These are phyloP conservation scores for Equus przewalskii DNA, from an alignment of 2,113 vertebrate genomes.

Conservation along the genomic window DNA sequence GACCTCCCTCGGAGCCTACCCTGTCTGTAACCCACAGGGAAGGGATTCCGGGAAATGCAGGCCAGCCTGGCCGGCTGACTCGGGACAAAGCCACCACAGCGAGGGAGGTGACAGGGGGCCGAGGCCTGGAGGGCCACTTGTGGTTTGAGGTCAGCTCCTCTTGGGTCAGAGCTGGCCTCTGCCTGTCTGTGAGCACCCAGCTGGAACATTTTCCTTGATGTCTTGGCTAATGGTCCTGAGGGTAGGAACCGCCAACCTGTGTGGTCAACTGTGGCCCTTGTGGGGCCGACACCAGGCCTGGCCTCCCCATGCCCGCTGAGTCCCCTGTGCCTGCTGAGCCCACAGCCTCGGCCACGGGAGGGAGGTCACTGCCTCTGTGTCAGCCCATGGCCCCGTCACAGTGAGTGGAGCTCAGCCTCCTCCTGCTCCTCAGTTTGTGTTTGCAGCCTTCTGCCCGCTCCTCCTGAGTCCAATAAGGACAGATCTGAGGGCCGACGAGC, in stretches of 20 bases:
- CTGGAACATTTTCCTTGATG: too few relatives aligned
- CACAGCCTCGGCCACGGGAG: not conserved
- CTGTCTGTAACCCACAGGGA: not conserved
- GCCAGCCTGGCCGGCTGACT: not conserved
- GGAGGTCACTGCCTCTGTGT: not conserved
- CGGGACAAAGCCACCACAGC: too few relatives aligned
- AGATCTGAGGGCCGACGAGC: not conserved
- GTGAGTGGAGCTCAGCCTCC: not conserved
- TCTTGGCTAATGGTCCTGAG: not conserved
- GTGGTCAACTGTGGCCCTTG: not conserved
- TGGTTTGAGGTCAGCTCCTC: not conserved
- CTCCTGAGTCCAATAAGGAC: not conserved
- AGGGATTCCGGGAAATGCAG: not conserved
- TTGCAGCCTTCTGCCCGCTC: not conserved
- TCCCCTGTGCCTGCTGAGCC: not conserved
- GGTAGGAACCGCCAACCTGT: not conserved
- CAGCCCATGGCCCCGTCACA: too few relatives aligned
- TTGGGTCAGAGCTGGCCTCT: not conserved
- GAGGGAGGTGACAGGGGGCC: not conserved
- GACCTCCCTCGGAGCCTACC: not conserved
- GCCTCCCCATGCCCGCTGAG: not conserved
- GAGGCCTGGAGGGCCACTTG: not conserved
- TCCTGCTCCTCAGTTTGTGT: not conserved
- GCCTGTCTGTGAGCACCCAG: not conserved
- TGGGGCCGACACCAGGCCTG: not conserved